Conservation (phyloP, 2,888 invertebrate species). For the Adelphocoris suturalis region DNA sequence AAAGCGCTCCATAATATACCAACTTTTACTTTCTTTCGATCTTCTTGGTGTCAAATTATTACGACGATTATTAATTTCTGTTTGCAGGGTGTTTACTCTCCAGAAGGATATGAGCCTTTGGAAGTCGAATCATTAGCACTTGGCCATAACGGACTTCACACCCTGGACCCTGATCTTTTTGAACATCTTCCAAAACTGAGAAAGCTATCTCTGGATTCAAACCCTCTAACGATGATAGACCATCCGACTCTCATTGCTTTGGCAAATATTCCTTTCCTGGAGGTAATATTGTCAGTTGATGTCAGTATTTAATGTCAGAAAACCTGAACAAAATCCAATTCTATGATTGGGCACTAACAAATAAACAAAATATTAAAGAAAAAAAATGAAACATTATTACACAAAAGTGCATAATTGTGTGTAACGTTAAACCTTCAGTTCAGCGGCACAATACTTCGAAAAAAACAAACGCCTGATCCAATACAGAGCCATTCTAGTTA, state of each 20-base stretch:
- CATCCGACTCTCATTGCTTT: slow-evolving; percentile 84
- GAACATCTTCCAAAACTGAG: slow-evolving; percentile 86
- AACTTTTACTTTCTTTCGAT: too few relatives aligned
- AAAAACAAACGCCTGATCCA: too few relatives aligned
- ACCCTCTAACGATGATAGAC: slow-evolving; percentile 86
- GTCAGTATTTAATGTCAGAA: neutral
- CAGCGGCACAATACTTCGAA: too few relatives aligned
- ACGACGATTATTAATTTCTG: slow-evolving; percentile 74
- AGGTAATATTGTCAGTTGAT: too few relatives aligned
- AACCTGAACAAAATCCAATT: neutral
- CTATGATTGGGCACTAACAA: too few relatives aligned
- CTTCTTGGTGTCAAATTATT: too few relatives aligned
- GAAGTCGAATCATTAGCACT: slow-evolving; percentile 83
- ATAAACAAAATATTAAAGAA: too few relatives aligned
- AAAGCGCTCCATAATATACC: too few relatives aligned
- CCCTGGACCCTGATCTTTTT: slow-evolving; percentile 86
- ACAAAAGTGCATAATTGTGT: too few relatives aligned
- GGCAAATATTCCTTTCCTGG: slow-evolving; percentile 82
- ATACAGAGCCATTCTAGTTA: too few relatives aligned
- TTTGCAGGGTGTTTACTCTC: slow-evolving; percentile 82
- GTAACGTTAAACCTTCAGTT: too few relatives aligned
- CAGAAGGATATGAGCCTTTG: slow-evolving; percentile 83
- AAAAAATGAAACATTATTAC: too few relatives aligned
- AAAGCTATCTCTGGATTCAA: slow-evolving; percentile 85
- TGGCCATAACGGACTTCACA: slow-evolving; percentile 85